Evolutionary conservation across 1,140 invertebrate species (phyloP).

Genomic region (Drosophila seguyi): DNA sequence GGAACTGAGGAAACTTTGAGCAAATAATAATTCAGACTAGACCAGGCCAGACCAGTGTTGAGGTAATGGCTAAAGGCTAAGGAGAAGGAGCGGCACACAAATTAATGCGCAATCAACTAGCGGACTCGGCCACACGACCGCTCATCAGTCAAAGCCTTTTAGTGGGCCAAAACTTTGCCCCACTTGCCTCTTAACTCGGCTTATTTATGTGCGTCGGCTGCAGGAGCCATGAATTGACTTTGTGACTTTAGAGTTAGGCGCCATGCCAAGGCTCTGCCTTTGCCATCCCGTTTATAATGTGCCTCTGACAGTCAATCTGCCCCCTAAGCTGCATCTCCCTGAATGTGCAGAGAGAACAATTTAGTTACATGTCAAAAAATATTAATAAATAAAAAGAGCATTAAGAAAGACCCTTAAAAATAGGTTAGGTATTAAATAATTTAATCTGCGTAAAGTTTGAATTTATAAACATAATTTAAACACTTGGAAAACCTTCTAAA

Average conservation of each 20-base stretch:
- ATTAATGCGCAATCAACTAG: conserved; percentile 48
- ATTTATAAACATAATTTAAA: background rate
- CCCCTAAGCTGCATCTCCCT: background rate
- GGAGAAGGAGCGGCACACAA: conserved; percentile 7
- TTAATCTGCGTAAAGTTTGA: background rate
- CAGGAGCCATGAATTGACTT: conserved; percentile 75
- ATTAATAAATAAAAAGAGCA: background rate
- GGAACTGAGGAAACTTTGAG: conserved; percentile 20
- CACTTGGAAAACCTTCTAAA: background rate
- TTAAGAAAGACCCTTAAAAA: background rate
- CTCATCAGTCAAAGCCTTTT: conserved; percentile 64
- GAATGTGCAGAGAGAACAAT: background rate
- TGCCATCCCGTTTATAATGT: conserved; percentile 30
- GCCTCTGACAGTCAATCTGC: conserved; percentile 38
- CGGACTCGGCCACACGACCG: conserved; percentile 21
- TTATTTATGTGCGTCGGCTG: conserved; percentile 79
- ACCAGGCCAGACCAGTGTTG: background rate
- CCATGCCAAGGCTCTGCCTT: conserved; percentile 27
- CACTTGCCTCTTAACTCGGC: conserved; percentile 25
- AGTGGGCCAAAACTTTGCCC: conserved; percentile 29
- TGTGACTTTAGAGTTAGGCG: conserved; percentile 60
- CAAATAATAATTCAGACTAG: conserved; percentile 31
- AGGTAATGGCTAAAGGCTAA: conserved; percentile 23
- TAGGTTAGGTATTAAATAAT: background rate
- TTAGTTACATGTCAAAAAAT: background rate